phyloP scores from a whole-genome alignment of 92 coral and sea anemone species.

The Phenganax marumi region DNA sequence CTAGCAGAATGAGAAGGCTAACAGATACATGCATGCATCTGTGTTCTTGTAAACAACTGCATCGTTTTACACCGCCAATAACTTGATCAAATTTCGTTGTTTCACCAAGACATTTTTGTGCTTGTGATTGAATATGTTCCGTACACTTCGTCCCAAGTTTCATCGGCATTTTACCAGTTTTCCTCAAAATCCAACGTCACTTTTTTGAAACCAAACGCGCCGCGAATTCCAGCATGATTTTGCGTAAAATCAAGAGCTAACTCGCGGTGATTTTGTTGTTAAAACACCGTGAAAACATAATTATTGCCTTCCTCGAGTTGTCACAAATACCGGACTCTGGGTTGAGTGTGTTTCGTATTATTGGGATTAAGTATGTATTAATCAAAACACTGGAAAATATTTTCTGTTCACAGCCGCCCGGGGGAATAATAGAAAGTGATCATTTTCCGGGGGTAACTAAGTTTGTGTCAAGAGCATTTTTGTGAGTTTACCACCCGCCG shows the following conservation, averaged over 20 bases:
- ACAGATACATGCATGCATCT: slow-evolving; percentile 85
- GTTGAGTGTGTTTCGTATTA: too few species aligned
- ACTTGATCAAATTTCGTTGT: slow-evolving; percentile 93
- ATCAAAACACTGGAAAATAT: too few species aligned
- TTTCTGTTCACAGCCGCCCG: too few species aligned
- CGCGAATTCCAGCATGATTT: not conserved
- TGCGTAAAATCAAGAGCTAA: not conserved
- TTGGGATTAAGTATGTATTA: too few species aligned
- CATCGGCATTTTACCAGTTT: slow-evolving; percentile 62
- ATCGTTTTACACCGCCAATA: slow-evolving; percentile 63
- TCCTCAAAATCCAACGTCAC: not conserved
- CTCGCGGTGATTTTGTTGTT: not conserved
- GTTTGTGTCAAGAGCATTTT: not conserved
- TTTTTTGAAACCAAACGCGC: not conserved
- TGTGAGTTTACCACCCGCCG: not conserved
- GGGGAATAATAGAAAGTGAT: too few species aligned
- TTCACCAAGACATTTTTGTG: slow-evolving; percentile 93
- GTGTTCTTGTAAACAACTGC: slow-evolving; percentile 54
- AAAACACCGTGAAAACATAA: not conserved
- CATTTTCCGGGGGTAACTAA: too few species aligned
- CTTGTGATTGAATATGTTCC: slow-evolving; percentile 87
- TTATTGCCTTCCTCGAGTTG: not conserved
- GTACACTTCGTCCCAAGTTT: slow-evolving; percentile 91
- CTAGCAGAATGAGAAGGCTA: slow-evolving; percentile 69
- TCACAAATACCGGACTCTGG: too few species aligned